Percentiles rank a stretch among this genome's conserved stretches.
These are phyloP conservation scores for Scophthalmus maximus DNA, from an alignment of 2,113 vertebrate species.

Conservation along the genomic window DNA sequence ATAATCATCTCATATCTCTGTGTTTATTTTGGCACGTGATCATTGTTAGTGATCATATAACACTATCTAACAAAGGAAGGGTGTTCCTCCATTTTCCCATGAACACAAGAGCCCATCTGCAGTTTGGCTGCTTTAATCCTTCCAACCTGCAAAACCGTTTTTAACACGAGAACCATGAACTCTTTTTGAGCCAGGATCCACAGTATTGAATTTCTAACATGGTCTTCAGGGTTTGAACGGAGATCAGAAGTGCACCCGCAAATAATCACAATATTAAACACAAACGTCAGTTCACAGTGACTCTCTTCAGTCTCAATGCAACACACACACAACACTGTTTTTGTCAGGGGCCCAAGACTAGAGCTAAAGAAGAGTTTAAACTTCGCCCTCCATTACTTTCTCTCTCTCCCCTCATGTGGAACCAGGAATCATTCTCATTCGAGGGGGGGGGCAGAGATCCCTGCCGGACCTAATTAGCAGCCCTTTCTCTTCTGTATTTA, in stretches of 20 bases:
- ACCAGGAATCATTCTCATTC: slow-evolving; percentile 58
- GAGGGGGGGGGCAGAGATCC: slow-evolving; percentile 45
- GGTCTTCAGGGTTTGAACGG: not conserved
- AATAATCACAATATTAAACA: not conserved
- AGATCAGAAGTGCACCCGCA: not conserved
- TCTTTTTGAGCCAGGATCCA: too few relatives aligned
- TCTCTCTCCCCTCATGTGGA: slow-evolving; percentile 58
- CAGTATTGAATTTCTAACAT: not conserved
- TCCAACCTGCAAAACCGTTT: too few relatives aligned
- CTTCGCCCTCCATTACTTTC: slow-evolving; percentile 52
- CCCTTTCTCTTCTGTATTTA: slow-evolving; percentile 79
- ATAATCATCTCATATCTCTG: too few relatives aligned
- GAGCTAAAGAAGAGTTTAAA: slow-evolving; percentile 63
- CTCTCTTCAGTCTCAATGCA: not conserved
- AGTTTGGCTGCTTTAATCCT: not conserved
- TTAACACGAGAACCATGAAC: too few relatives aligned
- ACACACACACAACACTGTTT: not conserved
- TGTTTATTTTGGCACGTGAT: too few relatives aligned
- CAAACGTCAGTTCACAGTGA: not conserved
- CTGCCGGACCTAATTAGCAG: slow-evolving; percentile 80
- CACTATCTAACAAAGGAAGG: too few relatives aligned
- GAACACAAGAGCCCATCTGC: too few relatives aligned
- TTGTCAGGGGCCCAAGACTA: slow-evolving; percentile 19
- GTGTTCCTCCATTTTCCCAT: too few relatives aligned
- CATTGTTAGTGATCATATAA: too few relatives aligned